Percentiles rank a stretch among this genome's conserved stretches.
These are phyloP conservation scores for Syndactyla subalaris DNA, from an alignment of 2,797 vertebrate species.

Conservation along the genomic window DNA sequence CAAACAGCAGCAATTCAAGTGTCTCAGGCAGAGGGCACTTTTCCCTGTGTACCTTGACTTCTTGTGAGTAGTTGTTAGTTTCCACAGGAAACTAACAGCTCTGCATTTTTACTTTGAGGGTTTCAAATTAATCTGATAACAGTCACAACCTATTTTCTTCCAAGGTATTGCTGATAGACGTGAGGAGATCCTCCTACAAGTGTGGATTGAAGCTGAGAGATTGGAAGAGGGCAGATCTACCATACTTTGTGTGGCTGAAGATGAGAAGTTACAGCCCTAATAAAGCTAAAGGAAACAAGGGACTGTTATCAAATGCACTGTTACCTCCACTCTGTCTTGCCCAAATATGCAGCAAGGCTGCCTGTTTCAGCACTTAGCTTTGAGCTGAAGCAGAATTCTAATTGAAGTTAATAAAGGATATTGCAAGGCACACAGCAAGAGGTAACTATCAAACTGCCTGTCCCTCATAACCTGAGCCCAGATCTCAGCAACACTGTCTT, in stretches of 20 bases:
- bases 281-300: background rate
- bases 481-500: background rate
- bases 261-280: background rate
- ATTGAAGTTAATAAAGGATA: background rate
- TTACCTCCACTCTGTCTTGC: background rate
- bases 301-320: background rate
- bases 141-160: background rate
- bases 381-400: background rate
- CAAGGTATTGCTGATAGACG: background rate
- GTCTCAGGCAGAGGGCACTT: background rate
- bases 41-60: background rate
- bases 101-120: background rate
- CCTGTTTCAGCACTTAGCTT: background rate
- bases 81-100: background rate
- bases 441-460: background rate
- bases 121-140: background rate
- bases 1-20: background rate
- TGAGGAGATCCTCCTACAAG: background rate
- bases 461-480: background rate
- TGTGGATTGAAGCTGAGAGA: fast-evolving
- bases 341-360: background rate
- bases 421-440: background rate
- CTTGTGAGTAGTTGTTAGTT: background rate
- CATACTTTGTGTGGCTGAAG: background rate
- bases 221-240: background rate